Evolutionary conservation across 2,113 vertebrate genomes (phyloP), one percentile per base, ranked within the genome.

Genomic region (Chaetops frenatus): DNA sequence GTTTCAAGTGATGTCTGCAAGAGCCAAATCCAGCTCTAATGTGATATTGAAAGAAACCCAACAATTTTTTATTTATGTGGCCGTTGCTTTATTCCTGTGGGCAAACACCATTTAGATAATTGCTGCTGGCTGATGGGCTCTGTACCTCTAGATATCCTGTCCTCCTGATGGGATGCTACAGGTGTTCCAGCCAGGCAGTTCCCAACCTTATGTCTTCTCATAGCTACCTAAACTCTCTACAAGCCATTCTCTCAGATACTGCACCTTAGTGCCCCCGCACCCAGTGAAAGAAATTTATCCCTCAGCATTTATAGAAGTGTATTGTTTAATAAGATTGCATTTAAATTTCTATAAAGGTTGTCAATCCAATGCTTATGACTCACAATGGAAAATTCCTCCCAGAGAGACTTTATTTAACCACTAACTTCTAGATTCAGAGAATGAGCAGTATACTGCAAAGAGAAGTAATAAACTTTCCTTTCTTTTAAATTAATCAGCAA

Each of bases 311-410:
- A 81, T 24, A 83, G 47, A 74, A 92, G 36, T 21, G 56, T 14
- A 83, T 58, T 94, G 36, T 81, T 95, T 92, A 93, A 88, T 24
- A 62, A 48, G 40, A 67, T 57, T 93, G 73, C 48, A 88, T 88
- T 88, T 94, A 88, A 77, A 92, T 86, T 78, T 92, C 88, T 86
- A 50, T n/a, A 88, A 86, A 86, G 67, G 56, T 78, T 91, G 90
- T 97, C 94, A 91, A 40, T 92, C 88, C 56, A 64, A 23, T 4
- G 42, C 58, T 90, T 80, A 80, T 86, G 92, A 95, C 85, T 92
- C 90, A 92, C 64, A 92, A 71, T 48, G 76, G 82, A 96, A 96
- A 93, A 65, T 80, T 93, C 71, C 64, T 88, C 80, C 18, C 50
- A 57, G 78, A 81, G 27, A 86, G 69, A 77, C 38, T 81, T 90